Evolutionary conservation across 2,113 vertebrate species (phyloP).

Genomic region (Rhegmatorhina hoffmannsi): DNA sequence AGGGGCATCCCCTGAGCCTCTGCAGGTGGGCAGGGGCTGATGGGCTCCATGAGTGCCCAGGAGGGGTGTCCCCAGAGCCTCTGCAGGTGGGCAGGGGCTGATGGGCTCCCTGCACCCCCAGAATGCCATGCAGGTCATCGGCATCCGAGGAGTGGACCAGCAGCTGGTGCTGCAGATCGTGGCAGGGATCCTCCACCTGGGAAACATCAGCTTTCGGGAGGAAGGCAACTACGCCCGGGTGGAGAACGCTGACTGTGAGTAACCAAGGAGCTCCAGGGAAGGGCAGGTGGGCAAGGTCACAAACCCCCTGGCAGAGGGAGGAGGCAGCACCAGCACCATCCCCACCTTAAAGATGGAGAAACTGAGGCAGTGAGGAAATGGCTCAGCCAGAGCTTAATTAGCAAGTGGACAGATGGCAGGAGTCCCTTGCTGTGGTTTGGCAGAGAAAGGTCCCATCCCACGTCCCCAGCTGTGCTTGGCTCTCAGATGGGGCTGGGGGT

Average conservation of each 20-base stretch:
- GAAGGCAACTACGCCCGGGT: slow-evolving; percentile 92
- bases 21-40: rapidly evolving
- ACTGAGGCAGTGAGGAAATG: neutral
- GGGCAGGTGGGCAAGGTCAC: rapidly evolving
- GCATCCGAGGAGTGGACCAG: slow-evolving; percentile 75
- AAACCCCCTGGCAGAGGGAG: neutral
- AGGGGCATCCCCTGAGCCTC: too few species aligned
- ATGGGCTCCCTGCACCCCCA: neutral
- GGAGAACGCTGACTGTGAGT: slow-evolving; percentile 92
- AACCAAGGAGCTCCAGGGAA: rapidly evolving
- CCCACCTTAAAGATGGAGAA: rapidly evolving
- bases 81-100: too few species aligned
- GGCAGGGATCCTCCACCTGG: slow-evolving; percentile 91
- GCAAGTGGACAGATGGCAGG: neutral
- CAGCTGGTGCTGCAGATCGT: slow-evolving; percentile 89
- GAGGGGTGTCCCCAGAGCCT: too few species aligned
- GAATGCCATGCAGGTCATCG: slow-evolving; percentile 87
- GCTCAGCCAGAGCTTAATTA: neutral
- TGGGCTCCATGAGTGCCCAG: too few species aligned
- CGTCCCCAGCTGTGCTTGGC: neutral
- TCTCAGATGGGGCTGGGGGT: rapidly evolving
- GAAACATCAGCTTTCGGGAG: slow-evolving; percentile 92
- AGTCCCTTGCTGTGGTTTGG: neutral
- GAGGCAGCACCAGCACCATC: neutral
- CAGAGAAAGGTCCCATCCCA: neutral